Conservation (phyloP, 92 coral and sea anemone genomes). For the Parazoanthus darwini region DNA sequence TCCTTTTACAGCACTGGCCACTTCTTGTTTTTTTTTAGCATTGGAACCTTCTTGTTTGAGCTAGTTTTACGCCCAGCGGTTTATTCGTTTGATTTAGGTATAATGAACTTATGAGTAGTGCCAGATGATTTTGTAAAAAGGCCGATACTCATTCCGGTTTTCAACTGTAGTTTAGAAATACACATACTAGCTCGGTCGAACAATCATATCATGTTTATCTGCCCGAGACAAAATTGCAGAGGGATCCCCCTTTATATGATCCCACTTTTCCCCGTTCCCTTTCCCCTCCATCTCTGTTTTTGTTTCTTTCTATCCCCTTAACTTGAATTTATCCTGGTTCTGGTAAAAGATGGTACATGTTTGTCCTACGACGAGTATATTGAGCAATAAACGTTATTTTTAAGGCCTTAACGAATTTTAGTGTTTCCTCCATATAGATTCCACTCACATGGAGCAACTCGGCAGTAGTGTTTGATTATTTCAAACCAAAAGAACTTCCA, state of each 20-base stretch:
- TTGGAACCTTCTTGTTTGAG: too few species aligned
- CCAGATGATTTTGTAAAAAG: not conserved
- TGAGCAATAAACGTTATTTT: not conserved
- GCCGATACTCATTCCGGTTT: not conserved
- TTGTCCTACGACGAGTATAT: not conserved
- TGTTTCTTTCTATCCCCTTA: too few species aligned
- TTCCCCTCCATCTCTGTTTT: too few species aligned
- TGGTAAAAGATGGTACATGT: not conserved
- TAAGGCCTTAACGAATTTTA: not conserved
- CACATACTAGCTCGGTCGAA: not conserved
- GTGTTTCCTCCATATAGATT: constrained; percentile 54
- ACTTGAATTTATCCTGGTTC: too few species aligned
- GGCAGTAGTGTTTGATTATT: constrained; percentile 88
- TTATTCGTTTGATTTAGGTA: too few species aligned
- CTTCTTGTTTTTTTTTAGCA: too few species aligned
- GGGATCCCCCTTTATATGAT: not conserved
- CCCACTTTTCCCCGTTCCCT: not conserved
- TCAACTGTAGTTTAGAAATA: not conserved
- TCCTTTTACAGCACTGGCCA: too few species aligned
- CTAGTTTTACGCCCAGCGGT: too few species aligned
- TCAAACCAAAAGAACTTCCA: constrained; percentile 88
- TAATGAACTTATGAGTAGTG: not conserved
- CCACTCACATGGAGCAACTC: constrained; percentile 92
- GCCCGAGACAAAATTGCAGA: too few species aligned
- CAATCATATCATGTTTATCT: too few species aligned